Conservation (phyloP, 2,113 vertebrate species). For the Gallinago media region DNA sequence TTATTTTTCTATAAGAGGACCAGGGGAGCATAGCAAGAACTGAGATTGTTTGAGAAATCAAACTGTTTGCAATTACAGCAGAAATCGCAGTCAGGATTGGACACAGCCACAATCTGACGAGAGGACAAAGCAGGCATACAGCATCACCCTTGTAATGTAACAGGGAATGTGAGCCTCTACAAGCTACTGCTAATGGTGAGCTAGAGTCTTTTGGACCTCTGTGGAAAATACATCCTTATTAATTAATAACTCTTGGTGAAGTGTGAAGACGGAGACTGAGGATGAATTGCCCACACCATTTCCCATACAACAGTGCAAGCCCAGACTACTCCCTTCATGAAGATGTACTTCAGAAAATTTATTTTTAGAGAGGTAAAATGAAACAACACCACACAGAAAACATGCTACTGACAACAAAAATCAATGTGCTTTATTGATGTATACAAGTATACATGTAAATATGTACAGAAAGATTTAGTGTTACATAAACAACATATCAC, state of each 20-base stretch:
- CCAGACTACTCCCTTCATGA: not conserved
- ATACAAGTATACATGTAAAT: rapidly evolving
- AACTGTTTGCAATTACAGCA: not conserved
- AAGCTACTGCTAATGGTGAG: not conserved
- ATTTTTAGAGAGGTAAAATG: not conserved
- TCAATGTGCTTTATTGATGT: not conserved
- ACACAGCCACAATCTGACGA: not conserved
- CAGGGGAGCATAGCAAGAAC: not conserved
- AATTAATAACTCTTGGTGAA: not conserved
- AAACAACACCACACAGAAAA: not conserved
- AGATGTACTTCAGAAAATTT: not conserved
- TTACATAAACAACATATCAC: rapidly evolving
- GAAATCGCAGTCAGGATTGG: not conserved
- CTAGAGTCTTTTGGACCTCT: not conserved
- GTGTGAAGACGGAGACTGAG: not conserved
- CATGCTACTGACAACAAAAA: not conserved
- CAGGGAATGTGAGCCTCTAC: not conserved
- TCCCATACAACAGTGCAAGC: not conserved
- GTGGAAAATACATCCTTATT: not conserved
- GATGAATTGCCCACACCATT: not conserved
- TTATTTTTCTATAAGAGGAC: not conserved
- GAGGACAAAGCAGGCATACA: not conserved
- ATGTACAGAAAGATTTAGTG: not conserved
- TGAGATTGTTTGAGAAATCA: not conserved
- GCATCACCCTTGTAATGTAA: not conserved